Percentiles rank a stretch among this genome's conserved stretches.
phyloP scores from a whole-genome alignment of 2,888 invertebrate species.

The Lamellibrachia satsuma region DNA sequence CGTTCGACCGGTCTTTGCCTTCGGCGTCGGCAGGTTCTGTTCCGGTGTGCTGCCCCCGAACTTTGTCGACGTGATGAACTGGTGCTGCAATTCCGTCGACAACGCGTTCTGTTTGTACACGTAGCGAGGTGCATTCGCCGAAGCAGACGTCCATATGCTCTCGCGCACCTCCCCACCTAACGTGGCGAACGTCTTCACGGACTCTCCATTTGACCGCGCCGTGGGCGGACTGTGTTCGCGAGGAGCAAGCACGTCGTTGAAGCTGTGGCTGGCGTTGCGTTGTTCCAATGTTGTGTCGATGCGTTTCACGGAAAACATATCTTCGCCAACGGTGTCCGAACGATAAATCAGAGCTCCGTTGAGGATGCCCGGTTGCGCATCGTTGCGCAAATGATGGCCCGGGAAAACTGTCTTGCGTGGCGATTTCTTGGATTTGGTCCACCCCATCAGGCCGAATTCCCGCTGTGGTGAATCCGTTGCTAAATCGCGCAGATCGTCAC shows the following conservation, averaged over 20 bases:
- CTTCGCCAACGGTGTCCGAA: neutral
- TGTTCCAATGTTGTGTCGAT: neutral
- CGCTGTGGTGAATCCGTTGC: neutral
- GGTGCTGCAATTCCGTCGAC: slow-evolving; percentile 1
- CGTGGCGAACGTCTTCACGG: neutral
- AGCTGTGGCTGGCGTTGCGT: slow-evolving; percentile 5
- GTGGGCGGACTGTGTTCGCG: neutral
- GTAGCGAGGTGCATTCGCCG: neutral
- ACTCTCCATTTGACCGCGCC: neutral
- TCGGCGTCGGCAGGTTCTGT: neutral
- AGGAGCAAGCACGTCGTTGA: neutral
- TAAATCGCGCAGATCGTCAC: neutral
- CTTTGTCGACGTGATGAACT: neutral
- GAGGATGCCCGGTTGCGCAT: neutral
- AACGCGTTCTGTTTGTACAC: neutral
- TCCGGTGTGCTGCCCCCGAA: neutral
- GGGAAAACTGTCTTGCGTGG: neutral
- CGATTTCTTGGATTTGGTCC: neutral
- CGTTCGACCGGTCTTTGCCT: neutral
- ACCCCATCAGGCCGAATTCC: neutral
- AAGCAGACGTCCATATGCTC: neutral
- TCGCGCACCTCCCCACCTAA: neutral
- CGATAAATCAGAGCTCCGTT: slow-evolving; percentile 5
- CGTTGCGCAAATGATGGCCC: slow-evolving; percentile 4
- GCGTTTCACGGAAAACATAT: neutral